Conservation (phyloP, 2,888 invertebrate genomes). For the Emmelina monodactyla region DNA sequence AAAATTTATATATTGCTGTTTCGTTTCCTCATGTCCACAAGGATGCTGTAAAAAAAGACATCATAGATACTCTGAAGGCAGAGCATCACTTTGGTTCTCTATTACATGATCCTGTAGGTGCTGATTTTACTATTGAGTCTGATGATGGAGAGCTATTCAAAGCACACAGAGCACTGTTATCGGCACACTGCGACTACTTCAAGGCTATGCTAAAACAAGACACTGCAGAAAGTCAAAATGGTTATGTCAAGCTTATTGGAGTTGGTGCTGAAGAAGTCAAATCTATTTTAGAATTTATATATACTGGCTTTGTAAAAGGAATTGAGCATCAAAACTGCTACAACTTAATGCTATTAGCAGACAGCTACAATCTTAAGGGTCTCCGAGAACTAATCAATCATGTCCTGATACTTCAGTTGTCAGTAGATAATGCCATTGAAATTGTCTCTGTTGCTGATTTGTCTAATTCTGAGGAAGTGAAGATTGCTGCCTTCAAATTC, state of each 20-base stretch:
- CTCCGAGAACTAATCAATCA: conserved; percentile 35
- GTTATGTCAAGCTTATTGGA: conserved; percentile 39
- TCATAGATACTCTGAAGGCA: conserved; percentile 25
- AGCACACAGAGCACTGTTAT: conserved; percentile 40
- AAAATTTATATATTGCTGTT: conserved; percentile 33
- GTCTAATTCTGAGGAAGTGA: conserved; percentile 37
- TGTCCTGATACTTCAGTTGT: conserved; percentile 32
- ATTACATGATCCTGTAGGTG: conserved; percentile 35
- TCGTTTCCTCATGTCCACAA: conserved; percentile 21
- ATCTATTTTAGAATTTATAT: conserved; percentile 41
- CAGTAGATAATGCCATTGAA: conserved; percentile 38
- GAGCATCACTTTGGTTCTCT: conserved; percentile 37
- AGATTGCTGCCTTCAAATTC: conserved; percentile 34
- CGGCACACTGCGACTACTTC: conserved; percentile 48
- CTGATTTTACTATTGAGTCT: conserved; percentile 49
- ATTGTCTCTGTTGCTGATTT: conserved; percentile 39
- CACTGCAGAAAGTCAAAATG: conserved; percentile 46
- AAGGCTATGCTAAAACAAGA: conserved; percentile 54
- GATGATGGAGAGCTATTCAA: conserved; percentile 38
- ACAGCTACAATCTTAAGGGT: conserved; percentile 40
- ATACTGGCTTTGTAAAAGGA: conserved; percentile 40
- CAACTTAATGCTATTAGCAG: conserved; percentile 40
- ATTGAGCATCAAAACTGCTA: conserved; percentile 32
- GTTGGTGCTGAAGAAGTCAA: conserved; percentile 38
- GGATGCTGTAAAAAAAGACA: conserved; percentile 18